Evolutionary conservation across 1,140 invertebrate genomes (phyloP), one percentile per base, ranked within the genome.

Genomic region (Drosophila jambulina): DNA sequence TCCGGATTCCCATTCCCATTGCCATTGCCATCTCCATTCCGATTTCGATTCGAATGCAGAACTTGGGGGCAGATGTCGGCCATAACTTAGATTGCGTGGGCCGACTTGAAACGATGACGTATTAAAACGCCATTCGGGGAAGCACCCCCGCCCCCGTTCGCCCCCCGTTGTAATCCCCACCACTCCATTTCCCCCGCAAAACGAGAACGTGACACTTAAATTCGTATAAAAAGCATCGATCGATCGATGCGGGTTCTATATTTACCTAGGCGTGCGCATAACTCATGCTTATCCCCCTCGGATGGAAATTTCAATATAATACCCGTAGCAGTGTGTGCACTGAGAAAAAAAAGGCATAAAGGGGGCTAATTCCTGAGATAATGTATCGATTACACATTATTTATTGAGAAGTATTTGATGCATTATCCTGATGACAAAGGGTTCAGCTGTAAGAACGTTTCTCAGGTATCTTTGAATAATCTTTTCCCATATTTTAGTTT

Each of bases 181-280:
- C 60, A 4, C 81, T 36, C 67, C 40, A 46, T 29, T 42, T 48
- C 48, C 51, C 57, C 45, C 34, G 53, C 43, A 49, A 34, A 59
- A 34, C 36, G 43, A 74, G 71, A 84, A 84, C 85, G 85, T 88
- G 85, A 88, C 85, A 85, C 83, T 90, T 90, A 90, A 90, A 90
- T 85, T 79, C 81, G 62, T 85, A 90, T 90, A 85, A 90, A 90
- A 90, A 82, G 78, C 75, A 90, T 90, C 81, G 80, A 90, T 88
- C 81, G 84, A 75, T 84, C 80, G 80, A 74, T 90, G 84, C 85
- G 85, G 84, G 84, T 75, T 88, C 85, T 88, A 88, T 88, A 88
- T 90, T 90, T 88, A 88, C 78, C 85, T 88, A 90, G 59, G 59
- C 78, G 62, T 78, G 51, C 43, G 71, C 84, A 87, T 87, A 84